A percentile compares a stretch with the other conserved stretches of the same genome.
phyloP scores from a whole-genome alignment of 2,113 vertebrate species.

The Esox niger region DNA sequence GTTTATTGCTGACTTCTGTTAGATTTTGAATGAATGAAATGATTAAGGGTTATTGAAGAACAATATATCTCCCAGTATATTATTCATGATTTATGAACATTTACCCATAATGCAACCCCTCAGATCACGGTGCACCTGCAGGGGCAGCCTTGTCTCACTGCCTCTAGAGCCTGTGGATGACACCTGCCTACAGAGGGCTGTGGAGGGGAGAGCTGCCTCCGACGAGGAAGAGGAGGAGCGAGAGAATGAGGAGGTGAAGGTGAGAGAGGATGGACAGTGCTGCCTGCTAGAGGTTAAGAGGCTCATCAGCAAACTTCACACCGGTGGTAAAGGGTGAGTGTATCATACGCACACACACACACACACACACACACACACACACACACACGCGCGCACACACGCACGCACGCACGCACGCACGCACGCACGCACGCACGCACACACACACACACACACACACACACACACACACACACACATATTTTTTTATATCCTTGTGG shows the following conservation, averaged over 20 bases:
- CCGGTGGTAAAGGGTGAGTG: slow-evolving; percentile 61
- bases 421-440: too few species aligned
- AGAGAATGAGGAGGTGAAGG: slow-evolving; percentile 13
- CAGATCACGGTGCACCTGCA: slow-evolving; percentile 53
- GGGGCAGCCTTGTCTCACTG: slow-evolving; percentile 9
- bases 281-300: slow-evolving; percentile 56
- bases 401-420: too few species aligned
- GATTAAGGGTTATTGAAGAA: too few species aligned
- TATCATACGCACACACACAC: not conserved
- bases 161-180: slow-evolving; percentile 34
- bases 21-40: too few species aligned
- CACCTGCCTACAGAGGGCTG: slow-evolving; percentile 65
- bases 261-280: slow-evolving; percentile 36
- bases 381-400: not conserved
- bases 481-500: too few species aligned
- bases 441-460: too few species aligned
- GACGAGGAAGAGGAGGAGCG: slow-evolving; percentile 74
- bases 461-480: slow-evolving; percentile 17
- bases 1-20: too few species aligned
- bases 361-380: slow-evolving; percentile 1
- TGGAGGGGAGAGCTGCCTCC: slow-evolving; percentile 74
- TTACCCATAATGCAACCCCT: not conserved
- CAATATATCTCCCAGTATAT: too few species aligned
- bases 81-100: too few species aligned
- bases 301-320: slow-evolving; percentile 34